phyloP scores from a whole-genome alignment of 2,113 vertebrate species.

The Herpetotheres cachinnans region DNA sequence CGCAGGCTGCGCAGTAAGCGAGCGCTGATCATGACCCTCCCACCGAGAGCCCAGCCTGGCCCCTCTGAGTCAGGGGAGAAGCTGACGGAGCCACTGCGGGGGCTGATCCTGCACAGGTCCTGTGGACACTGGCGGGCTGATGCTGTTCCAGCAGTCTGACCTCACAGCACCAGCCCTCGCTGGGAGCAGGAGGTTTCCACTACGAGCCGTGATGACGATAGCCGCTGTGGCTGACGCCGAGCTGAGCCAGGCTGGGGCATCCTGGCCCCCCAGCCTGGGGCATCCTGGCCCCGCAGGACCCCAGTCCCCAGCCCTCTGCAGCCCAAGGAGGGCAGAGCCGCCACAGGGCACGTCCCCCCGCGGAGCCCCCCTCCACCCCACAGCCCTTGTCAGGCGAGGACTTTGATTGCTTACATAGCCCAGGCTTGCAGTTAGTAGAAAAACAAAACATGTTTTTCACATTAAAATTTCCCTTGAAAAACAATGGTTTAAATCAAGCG shows the following conservation, averaged over 20 bases:
- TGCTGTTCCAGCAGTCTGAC: neutral
- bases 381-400: neutral
- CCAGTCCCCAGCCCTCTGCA: neutral
- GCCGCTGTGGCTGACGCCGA: neutral
- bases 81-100: neutral
- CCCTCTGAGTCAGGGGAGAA: neutral
- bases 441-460: slow-evolving; percentile 53
- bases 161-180: neutral
- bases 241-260: too few relatives aligned
- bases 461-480: slow-evolving; percentile 59
- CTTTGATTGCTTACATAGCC: neutral
- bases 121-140: rapidly evolving
- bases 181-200: neutral
- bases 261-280: neutral
- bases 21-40: neutral
- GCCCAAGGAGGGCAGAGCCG: neutral
- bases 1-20: neutral
- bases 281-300: rapidly evolving
- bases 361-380: neutral
- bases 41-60: neutral
- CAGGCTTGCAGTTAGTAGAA: neutral
- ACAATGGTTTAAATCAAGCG: slow-evolving; percentile 43
- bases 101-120: neutral
- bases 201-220: rapidly evolving
- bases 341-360: neutral